phyloP scores from a whole-genome alignment of 2,113 vertebrate species.

The Myanophis thanlyinensis region DNA sequence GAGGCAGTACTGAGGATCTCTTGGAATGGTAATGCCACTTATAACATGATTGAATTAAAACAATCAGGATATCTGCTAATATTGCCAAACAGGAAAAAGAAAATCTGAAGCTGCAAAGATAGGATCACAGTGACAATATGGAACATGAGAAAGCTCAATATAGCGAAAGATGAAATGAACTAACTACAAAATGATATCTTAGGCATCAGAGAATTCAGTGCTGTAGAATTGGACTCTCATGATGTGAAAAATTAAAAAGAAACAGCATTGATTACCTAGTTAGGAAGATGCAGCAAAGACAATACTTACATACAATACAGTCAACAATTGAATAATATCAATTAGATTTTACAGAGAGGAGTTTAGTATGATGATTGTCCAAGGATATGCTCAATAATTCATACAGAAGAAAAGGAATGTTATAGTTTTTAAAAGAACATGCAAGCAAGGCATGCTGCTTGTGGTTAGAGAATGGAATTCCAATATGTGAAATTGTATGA shows the following conservation, averaged over 20 bases:
- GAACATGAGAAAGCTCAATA: too few species aligned
- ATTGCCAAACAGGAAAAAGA: too few species aligned
- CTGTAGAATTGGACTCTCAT: not conserved
- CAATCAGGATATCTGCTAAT: too few species aligned
- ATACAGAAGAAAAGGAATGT: not conserved
- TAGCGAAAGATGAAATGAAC: too few species aligned
- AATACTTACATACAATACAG: not conserved
- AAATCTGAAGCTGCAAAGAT: too few species aligned
- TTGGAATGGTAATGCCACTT: too few species aligned
- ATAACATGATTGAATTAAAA: too few species aligned
- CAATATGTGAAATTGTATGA: not conserved
- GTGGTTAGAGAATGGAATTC: not conserved
- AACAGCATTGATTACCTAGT: not conserved
- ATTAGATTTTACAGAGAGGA: not conserved
- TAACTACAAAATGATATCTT: not conserved
- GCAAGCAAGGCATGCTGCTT: not conserved
- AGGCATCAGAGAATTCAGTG: not conserved
- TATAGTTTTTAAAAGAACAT: not conserved
- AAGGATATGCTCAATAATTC: not conserved
- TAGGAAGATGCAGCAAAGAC: not conserved
- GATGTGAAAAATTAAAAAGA: not conserved
- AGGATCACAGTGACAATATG: too few species aligned
- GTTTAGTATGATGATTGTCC: not conserved
- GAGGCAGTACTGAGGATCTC: too few species aligned
- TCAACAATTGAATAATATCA: not conserved